Base-by-base conservation (phyloP, 2,797 vertebrate genomes). In the Dryobates pubescens region DNA sequence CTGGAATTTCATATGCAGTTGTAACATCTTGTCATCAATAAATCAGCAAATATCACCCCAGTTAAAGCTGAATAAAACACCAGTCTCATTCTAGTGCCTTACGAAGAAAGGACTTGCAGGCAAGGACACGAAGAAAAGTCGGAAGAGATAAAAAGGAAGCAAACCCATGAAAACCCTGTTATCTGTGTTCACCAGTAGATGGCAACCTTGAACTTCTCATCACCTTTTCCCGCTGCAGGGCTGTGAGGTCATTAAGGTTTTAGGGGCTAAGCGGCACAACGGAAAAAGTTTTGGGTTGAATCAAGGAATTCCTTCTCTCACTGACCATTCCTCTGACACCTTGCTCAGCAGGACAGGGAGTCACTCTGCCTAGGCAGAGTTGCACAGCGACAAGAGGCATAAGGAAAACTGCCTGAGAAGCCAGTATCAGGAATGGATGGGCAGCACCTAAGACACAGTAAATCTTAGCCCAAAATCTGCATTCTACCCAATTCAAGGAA, bases 191-290 rank as follows among this genome's bases (percentile, higher is more conserved):
- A 62, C 95, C 96, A 79, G 91, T 95, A 95, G 92, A 90, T 95
- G 96, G 93, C 96, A 95, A 86, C 71, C 87, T 94, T 94, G 71
- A 93, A 92, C 94, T 88, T 92, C 90, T 65, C 34, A 89, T 80
- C 13, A 6, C 5, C 7, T 54, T 30, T 70, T 53, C 45, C 32
- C 68, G 27, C 49, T 51, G 43, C 34, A 6, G 32, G 6, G 19
- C 58, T 56, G 49, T 4, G 16, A 0, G 6, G 41, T 2, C 4
- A 8, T 2, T 10, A 7, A 34, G 71, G 22, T 56, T 86, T 38
- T 26, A 12, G 9, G 32, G 27, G 17, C 11, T 41, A 10, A 43
- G 43, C 5, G 47, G 56, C 59, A 86, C 47, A 72, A 63, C 0
- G 29, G 18, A 11, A 75, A 9, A 73, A 67, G 34, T n/a, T 71